Evolutionary conservation across 2,797 vertebrate species (phyloP).

Genomic region (Agapornis canus): DNA sequence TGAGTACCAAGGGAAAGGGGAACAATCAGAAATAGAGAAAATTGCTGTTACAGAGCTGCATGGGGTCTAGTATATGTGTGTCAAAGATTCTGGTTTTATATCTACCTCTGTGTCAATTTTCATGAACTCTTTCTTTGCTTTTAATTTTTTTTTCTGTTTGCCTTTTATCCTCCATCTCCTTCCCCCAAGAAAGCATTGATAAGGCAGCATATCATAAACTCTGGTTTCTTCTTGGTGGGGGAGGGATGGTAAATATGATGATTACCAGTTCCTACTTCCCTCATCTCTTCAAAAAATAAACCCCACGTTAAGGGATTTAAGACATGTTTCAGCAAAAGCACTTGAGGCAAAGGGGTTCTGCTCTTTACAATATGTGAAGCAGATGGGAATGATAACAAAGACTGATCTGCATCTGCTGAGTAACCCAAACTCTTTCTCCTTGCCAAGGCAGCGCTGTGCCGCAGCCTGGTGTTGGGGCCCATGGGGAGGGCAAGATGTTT

Average conservation of each 20-base stretch:
- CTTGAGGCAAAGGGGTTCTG: fast-evolving
- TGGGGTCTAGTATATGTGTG: neutral
- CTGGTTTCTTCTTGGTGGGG: neutral
- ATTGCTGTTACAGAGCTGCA: conserved; percentile 51
- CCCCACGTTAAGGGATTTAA: fast-evolving
- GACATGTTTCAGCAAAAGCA: neutral
- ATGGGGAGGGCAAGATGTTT: fast-evolving
- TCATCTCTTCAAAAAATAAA: neutral
- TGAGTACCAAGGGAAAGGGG: conserved; percentile 54
- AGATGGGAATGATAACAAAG: neutral
- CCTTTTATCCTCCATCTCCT: fast-evolving
- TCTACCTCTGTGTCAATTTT: neutral
- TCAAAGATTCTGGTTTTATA: conserved; percentile 22
- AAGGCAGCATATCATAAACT: neutral
- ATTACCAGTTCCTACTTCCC: neutral
- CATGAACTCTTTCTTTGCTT: neutral
- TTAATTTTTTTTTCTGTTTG: neutral
- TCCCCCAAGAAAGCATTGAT: neutral
- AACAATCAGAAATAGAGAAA: conserved; percentile 57
- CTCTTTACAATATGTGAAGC: neutral
- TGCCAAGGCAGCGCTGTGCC: fast-evolving
- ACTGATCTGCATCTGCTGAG: fast-evolving
- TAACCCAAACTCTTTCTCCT: neutral
- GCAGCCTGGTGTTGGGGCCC: neutral
- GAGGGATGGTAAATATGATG: neutral